Evolutionary conservation across 2,888 invertebrate species (phyloP), one percentile per base, ranked within the genome.

Genomic region (Hydraecia micacea): DNA sequence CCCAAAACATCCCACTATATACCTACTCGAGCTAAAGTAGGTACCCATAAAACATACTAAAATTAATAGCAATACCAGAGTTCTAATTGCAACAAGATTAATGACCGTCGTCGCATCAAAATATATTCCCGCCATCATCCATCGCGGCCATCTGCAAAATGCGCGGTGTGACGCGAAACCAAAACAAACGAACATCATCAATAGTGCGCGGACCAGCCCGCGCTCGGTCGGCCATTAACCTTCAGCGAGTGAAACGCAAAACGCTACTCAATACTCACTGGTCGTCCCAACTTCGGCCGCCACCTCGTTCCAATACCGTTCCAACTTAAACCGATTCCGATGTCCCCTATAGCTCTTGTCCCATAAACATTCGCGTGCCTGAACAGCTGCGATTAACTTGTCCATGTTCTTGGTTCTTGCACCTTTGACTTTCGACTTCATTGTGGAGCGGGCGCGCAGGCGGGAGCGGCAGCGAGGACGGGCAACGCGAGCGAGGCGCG

Each of bases 231-330:
- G 91, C 86, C 94, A 89, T 91, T 92, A 90, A 93, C 93, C 92
- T 91, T 88, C 90, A 76, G 73, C 82, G 68, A 77, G 84, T 85
- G 87, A 87, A 88, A 88, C 85, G 86, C 79, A 89, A 89, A 89
- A 85, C 91, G 91, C 90, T 93, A 96, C 96, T 97, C 87, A 97
- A 96, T 96, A 97, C 97, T 97, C 88, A 97, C 97, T 96, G 74
- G 96, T 94, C 73, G 95, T 95, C 70, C 97, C 97, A 79, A 97
- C 95, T 87, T 96, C 96, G 0, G 95, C 91, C 0, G 96, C 96
- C 32, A 97, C 96, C 89, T 97, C 97, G 84, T 95, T 96, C 97
- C 97, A 97, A 88, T 96, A 97, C 28, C 96, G 92, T 92, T 96
- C 97, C 91, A 96, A 89, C 84, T 96, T 96, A 86, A 96, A 96